Evolutionary conservation across 2,797 vertebrate genomes (phyloP).

Genomic region (Sciurus carolinensis): DNA sequence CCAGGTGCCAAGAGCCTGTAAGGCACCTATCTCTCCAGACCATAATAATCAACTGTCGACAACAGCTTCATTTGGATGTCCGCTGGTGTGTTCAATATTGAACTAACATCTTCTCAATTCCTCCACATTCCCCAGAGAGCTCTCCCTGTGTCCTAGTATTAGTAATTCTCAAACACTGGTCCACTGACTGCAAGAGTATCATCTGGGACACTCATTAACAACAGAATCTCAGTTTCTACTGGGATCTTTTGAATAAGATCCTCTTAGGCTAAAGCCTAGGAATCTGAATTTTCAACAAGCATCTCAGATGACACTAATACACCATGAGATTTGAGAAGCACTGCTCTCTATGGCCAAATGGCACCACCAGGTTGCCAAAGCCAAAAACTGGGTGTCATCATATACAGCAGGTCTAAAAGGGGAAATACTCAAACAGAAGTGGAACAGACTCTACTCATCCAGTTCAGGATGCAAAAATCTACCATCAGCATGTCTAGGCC

Average conservation of each 20-base stretch:
- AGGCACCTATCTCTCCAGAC: background rate
- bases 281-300: background rate
- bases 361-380: background rate
- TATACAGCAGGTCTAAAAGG: background rate
- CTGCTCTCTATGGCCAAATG: background rate
- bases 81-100: background rate
- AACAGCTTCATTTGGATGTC: background rate
- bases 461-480: constrained; percentile 20
- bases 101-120: constrained; percentile 13
- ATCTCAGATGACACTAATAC: background rate
- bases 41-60: background rate
- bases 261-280: background rate
- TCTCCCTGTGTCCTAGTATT: background rate
- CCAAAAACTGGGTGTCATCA: background rate
- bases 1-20: background rate
- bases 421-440: background rate
- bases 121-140: background rate
- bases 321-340: background rate
- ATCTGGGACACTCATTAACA: background rate
- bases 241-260: background rate
- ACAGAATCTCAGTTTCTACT: background rate
- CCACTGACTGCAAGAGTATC: background rate
- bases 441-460: background rate
- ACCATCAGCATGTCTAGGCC: background rate
- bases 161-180: background rate